Evolutionary conservation across 1,140 invertebrate genomes (phyloP).

Genomic region (Drosophila kohkoa): DNA sequence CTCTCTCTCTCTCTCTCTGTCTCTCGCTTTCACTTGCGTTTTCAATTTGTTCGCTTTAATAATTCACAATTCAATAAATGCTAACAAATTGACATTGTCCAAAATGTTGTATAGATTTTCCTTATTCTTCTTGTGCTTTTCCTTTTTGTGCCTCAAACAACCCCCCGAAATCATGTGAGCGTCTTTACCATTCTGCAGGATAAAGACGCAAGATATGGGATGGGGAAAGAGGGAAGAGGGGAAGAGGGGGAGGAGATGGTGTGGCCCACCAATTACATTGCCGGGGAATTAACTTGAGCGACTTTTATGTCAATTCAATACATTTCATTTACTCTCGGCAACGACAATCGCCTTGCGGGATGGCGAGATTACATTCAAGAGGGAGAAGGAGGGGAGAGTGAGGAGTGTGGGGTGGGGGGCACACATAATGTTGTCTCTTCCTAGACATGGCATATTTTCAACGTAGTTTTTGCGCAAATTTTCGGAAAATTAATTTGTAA

Average conservation of each 20-base stretch:
- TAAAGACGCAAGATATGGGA: not conserved
- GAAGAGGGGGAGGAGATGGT: not conserved
- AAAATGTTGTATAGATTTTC: constrained; percentile 70
- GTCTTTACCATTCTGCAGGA: constrained; percentile 11
- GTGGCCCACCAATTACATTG: constrained; percentile 73
- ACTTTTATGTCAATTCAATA: constrained; percentile 84
- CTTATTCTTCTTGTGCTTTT: constrained; percentile 21
- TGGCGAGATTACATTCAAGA: no score
- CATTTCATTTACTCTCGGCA: constrained; percentile 78
- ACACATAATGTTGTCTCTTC: constrained; percentile 44
- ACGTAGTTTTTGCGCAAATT: constrained; percentile 76
- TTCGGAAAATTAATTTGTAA: constrained; percentile 81
- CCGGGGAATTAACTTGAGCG: constrained; percentile 80
- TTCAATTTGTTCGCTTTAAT: constrained; percentile 84
- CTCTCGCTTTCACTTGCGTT: constrained; percentile 43
- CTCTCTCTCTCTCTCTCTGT: not conserved
- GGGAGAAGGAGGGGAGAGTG: no score
- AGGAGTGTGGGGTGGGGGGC: not conserved
- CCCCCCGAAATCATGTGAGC: constrained; percentile 73
- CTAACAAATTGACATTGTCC: constrained; percentile 84
- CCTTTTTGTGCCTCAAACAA: constrained; percentile 38
- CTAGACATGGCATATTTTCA: constrained; percentile 57
- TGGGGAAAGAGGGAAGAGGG: no score
- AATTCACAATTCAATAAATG: constrained; percentile 84
- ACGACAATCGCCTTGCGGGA: constrained; percentile 27